Base-by-base conservation (phyloP, 2,888 invertebrate genomes). In the Vanessa cardui region DNA sequence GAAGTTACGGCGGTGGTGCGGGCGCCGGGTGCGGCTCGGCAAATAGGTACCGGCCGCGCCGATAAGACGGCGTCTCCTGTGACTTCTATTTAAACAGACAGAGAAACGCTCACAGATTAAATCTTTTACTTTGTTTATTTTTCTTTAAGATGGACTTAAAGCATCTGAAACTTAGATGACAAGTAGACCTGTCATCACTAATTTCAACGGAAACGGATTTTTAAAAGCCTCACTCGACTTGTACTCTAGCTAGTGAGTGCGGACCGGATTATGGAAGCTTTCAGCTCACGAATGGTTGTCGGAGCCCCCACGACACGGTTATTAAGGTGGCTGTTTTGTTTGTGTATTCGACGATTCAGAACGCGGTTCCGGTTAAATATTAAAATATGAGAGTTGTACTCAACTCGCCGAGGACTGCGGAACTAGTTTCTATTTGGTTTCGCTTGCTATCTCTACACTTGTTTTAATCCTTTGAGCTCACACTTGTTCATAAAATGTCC, bases 1-100 rank as follows among this genome's bases (percentile, higher is more conserved):
- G 89, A 90, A 90, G 90, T 92, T 90, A 88, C 82, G 85, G 78
- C 70, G 78, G 80, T 78, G 80, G 83, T 79, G 79, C 80, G 81
- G 83, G 79, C 78, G 81, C 77, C 80, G 82, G 76, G 79, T 74
- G 81, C 81, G 84, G 82, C 86, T 85, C 82, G 80, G 87, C 86
- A 89, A 89, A 89, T 87, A 89, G 83, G 82, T 83, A 84, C 83
- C 87, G 85, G 80, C 83, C 85, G 82, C 86, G 86, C 83, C 87
- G 91, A 89, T 89, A 90, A 90, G 86, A 86, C 87, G 86, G 85
- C 85, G 84, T 87, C 89, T 87, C 86, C 83, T 82, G 87, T 85
- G 89, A 87, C 89, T 90, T 84, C 86, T 90, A 86, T 91, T 90
- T 91, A 90, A 90, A 90, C 84, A 88, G 87, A 85, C 86, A 86